Base-by-base conservation (phyloP, 2,888 invertebrate species). In the Xestobium rufovillosum region DNA sequence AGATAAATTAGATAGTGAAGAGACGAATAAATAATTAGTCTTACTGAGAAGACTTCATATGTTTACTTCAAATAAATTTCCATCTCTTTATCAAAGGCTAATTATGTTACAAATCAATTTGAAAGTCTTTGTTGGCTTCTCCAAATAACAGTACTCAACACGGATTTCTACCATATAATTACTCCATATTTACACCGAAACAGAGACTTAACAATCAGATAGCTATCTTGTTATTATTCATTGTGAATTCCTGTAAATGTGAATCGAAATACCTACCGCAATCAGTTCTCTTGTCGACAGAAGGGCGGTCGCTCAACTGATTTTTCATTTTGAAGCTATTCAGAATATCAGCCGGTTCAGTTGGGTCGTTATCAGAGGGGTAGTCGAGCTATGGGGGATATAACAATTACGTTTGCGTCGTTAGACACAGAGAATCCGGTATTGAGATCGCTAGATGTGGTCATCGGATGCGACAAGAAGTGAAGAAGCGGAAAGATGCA, bases 351-450 rank as follows among this genome's bases (percentile, higher is more conserved):
- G 38, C 39, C 41, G 41, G 38, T 48, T 47, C 43, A 37, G 43
- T 45, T 52, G 51, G 51, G 37, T 49, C 41, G 43, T 40, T 50
- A 43, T 43, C 44, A 36, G 41, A 27, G 39, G 40, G 51, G 54
- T 41, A 43, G 43, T 41, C 44, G 28, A 36, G 28, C 40, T 42
- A 41, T 42, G 53, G 57, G 59, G 60, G 57, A 52, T 56, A 60
- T 56, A 60, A 62, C 63, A 63, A 64, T 64, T 64, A 63, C 60
- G 61, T 63, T 60, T 61, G 63, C 61, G 56, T 62, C 64, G 63
- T 63, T 64, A 62, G 62, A 60, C 59, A 58, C 55, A 53, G 59
- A 63, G 61, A 60, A 61, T 61, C 61, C 60, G 55, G 58, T 56
- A 55, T 58, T 57, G 56, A 56, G 56, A 55, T 51, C 50, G 49